These are phyloP conservation scores for Hexactinellida sp. DNA, from an alignment of 37 sponge, comb jelly and placozoan species.

Conservation along the genomic window DNA sequence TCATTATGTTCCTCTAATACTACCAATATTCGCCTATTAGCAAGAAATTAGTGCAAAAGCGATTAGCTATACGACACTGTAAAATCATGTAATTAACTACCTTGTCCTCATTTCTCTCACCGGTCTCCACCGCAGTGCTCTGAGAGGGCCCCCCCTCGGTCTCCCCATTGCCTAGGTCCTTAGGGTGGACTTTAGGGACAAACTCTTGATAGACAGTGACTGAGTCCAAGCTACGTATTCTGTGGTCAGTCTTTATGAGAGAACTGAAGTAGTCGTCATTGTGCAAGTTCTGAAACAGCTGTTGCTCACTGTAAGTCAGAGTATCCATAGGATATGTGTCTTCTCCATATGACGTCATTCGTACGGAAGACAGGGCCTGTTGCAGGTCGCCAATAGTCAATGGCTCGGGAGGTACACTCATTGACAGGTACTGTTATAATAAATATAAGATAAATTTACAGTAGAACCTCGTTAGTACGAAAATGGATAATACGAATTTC, in stretches of 20 bases:
- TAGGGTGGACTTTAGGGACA: background rate
- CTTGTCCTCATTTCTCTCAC: no score
- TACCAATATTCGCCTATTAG: no score
- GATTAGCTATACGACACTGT: no score
- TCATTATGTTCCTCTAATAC: no score
- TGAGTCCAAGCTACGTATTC: background rate
- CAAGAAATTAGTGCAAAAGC: no score
- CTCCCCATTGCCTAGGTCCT: background rate
- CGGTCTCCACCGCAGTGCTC: no score
- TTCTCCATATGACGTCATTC: background rate
- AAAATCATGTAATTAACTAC: no score
- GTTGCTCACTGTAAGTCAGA: background rate
- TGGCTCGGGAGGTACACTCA: background rate
- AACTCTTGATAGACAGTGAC: background rate
- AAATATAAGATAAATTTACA: no score
- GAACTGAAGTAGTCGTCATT: background rate
- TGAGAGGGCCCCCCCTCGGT: no score
- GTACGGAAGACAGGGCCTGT: background rate
- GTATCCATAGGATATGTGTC: no score
- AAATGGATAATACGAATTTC: no score
- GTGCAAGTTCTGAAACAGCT: background rate
- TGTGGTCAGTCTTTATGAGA: background rate
- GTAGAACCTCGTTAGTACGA: no score
- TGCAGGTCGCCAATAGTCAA: background rate
- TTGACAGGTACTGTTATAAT: background rate